phyloP scores from a whole-genome alignment of 92 coral and sea anemone species.

The Paragorgia papillata region DNA sequence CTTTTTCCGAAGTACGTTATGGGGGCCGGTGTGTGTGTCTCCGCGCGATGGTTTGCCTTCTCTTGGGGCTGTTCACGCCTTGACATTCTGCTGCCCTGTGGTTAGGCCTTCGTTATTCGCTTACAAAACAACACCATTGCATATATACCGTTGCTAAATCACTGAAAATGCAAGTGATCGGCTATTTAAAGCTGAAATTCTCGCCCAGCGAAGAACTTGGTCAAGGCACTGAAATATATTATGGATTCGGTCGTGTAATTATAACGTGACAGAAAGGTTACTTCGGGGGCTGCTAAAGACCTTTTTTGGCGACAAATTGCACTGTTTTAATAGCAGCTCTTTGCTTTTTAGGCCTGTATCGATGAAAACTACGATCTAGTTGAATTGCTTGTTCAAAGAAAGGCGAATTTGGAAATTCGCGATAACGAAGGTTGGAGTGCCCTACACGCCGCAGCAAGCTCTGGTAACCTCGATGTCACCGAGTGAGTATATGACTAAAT shows the following conservation, averaged over 20 bases:
- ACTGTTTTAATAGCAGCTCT: constrained; percentile 26
- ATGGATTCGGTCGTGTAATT: too few species aligned
- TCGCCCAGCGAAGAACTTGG: neutral
- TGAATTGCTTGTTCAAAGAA: constrained; percentile 77
- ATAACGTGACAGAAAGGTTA: too few species aligned
- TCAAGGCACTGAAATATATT: neutral
- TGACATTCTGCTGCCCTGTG: constrained; percentile 9
- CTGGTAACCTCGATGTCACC: constrained; percentile 96
- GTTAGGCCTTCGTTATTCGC: neutral
- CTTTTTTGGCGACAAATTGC: neutral
- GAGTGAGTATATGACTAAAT: constrained; percentile 74
- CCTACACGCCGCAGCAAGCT: constrained; percentile 97
- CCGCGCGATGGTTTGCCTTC: neutral
- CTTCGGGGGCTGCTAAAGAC: too few species aligned
- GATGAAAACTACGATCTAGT: constrained; percentile 92
- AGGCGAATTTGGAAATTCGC: constrained; percentile 88
- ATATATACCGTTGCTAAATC: neutral
- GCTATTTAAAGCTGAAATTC: neutral
- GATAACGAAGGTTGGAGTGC: constrained; percentile 99
- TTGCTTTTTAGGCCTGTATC: constrained; percentile 85
- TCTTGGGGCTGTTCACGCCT: constrained; percentile 5
- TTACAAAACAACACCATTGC: neutral
- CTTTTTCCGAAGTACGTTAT: neutral
- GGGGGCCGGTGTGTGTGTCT: neutral
- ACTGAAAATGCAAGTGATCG: neutral